These are phyloP conservation scores for Thalpophila matura DNA, from an alignment of 2,888 invertebrate genomes.

Conservation along the genomic window DNA sequence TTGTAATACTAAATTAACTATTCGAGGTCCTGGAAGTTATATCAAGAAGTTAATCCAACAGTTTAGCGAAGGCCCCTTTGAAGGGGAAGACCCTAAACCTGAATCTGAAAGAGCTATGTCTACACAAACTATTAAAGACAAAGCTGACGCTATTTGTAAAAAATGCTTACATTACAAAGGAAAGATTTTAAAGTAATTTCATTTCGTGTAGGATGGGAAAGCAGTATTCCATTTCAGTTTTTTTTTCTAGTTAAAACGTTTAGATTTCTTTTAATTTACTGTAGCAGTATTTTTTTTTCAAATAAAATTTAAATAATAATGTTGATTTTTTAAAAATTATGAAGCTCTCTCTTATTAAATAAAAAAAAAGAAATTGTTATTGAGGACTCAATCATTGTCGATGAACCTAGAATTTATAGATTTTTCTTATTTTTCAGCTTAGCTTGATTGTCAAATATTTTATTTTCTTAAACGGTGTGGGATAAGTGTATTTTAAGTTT, in stretches of 20 bases:
- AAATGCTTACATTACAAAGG: conserved; percentile 89
- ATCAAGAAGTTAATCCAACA: conserved; percentile 88
- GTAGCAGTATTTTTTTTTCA: no score
- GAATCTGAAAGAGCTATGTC: conserved; percentile 81
- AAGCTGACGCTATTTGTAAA: conserved; percentile 88
- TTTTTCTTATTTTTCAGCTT: neutral
- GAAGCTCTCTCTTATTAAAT: neutral
- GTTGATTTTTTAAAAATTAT: no score
- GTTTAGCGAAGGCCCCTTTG: conserved; percentile 87
- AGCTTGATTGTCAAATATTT: neutral
- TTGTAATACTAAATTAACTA: conserved; percentile 80
- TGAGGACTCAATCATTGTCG: no score
- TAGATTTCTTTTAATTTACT: no score
- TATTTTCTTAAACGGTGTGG: conserved; percentile 19
- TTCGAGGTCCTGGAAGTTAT: conserved; percentile 85
- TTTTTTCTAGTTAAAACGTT: no score
- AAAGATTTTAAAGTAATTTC: conserved; percentile 79
- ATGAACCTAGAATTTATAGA: no score
- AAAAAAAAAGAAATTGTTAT: no score
- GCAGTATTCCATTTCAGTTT: no score
- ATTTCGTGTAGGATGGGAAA: no score
- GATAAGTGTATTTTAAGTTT: conserved; percentile 47
- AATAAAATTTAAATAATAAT: no score
- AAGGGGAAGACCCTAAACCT: conserved; percentile 80
- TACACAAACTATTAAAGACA: conserved; percentile 81